phyloP scores from a whole-genome alignment of 2,113 vertebrate genomes.

The Cinclus mexicanus region DNA sequence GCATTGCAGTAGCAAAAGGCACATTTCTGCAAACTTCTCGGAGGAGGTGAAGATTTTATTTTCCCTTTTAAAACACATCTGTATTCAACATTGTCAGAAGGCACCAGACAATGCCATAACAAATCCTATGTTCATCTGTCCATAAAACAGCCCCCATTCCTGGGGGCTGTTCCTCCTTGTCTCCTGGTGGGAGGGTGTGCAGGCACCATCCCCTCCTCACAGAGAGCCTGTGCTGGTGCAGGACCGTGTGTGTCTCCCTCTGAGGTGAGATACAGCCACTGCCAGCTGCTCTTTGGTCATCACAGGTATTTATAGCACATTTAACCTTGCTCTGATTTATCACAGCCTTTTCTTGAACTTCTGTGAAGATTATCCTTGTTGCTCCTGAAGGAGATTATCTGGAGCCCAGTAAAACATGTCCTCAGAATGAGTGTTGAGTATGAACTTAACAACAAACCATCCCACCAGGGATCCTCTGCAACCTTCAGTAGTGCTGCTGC shows the following conservation, averaged over 20 bases:
- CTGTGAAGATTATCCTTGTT: background rate
- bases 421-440: accelerated
- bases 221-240: background rate
- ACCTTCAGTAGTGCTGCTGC: accelerated
- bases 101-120: background rate
- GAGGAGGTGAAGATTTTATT: background rate
- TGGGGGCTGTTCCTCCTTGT: background rate
- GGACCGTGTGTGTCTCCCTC: accelerated
- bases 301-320: background rate
- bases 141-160: background rate
- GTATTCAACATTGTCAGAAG: background rate
- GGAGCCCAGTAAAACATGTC: background rate
- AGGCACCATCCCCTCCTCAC: background rate
- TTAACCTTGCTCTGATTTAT: background rate
- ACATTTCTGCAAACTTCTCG: background rate
- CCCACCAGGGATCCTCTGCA: accelerated
- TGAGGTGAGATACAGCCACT: background rate
- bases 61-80: background rate
- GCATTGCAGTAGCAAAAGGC: background rate
- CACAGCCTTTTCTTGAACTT: background rate
- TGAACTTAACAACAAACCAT: background rate
- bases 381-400: background rate
- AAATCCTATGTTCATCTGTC: background rate
- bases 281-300: background rate
- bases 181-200: background rate